Base-by-base conservation (phyloP, 2,797 vertebrate species). In the Sebastes itinus region DNA sequence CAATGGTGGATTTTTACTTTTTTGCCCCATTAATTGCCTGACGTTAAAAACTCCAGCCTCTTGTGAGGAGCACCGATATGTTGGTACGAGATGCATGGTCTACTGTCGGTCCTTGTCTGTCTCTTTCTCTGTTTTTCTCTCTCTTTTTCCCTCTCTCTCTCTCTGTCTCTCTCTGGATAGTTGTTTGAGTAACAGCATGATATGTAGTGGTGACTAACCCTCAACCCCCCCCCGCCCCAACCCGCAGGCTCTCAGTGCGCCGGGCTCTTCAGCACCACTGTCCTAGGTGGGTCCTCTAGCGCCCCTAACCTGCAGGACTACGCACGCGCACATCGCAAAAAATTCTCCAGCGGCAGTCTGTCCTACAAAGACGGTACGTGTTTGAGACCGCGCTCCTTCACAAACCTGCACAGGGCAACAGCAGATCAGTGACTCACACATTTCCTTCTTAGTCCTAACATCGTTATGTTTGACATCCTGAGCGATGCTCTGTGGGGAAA, bases 241-340 rank as follows among this genome's bases (percentile, higher is more conserved):
- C 90, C 87, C 91, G 91, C 97, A 99, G 99, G 99, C 95, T 99
- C 99, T 85, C 99, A 99, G 95, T 99, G 98, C 89, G 97, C 97
- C 93, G 98, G 99, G 87, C 97, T 99, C 95, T 99, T 99, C 97
- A 99, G 99, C 95, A 99, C 99, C 95, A 99, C 98, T 79, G 99
- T 99, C 96, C 97, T 99, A 83, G 99, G 99, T 87, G 99, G 97
- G 90, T 99, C 99, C 87, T 99, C 99, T 97, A 99, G 99, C 78
- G 98, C 99, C 94, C 99, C 98, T 94, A 99, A 99, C 94, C 98
- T 99, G 93, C 99, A 99, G 96, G 99, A 99, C 97, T 99, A 99
- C 95, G 99, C 97, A 82, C 98, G 97, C 92, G 98, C 96, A 95
- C 97, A 99, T 87, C 98, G 98, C 96, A 99, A 99, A 97, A 99